Evolutionary conservation across 2,888 invertebrate species (phyloP), one percentile per base, ranked within the genome.

Genomic region (Stenodera caucasica): DNA sequence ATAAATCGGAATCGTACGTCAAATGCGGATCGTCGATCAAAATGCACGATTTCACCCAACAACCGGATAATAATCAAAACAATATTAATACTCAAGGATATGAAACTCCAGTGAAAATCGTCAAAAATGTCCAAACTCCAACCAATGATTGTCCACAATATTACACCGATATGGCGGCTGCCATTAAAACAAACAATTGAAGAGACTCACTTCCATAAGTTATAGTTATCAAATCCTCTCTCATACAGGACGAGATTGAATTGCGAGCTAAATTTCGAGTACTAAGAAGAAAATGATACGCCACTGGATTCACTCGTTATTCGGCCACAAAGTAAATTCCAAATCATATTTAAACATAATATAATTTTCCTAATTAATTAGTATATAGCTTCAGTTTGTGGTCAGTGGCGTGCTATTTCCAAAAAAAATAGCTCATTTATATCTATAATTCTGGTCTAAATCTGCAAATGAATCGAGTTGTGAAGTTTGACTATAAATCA

Each of bases 101-200:
- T 60, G 80, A 80, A 71, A 79, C 78, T 12, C 80, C 80, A 0
- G 72, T 80, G 5, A 80, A 79, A 64, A 58, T 75, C 8, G 68
- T 72, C 14, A 74, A 65, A 37, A 71, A 70, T 52, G 40, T 69
- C 1, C 64, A 70, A 59, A 79, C 78, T 11, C 78, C 79, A 3
- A 73, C 76, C 12, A 78, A 79, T 55, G 78, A 78, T 63, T 68
- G 73, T 60, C 77, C 78, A 4, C 76, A 76, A 61, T 79, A 79
- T 63, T 81, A 81, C 60, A 79, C 80, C 2, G 78, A 80, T 61
- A 81, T 81, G 81, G 70, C 62, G 4, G 51, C 63, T 54, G 67
- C 68, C 14, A 64, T 56, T 49, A 45, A 61, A 58, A 53, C 26
- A 45, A 51, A 55, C 18, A 49, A 60, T 26, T 26, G 26, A 26